Conservation (phyloP, 2,113 vertebrate species). For the Dryoscopus gambensis region DNA sequence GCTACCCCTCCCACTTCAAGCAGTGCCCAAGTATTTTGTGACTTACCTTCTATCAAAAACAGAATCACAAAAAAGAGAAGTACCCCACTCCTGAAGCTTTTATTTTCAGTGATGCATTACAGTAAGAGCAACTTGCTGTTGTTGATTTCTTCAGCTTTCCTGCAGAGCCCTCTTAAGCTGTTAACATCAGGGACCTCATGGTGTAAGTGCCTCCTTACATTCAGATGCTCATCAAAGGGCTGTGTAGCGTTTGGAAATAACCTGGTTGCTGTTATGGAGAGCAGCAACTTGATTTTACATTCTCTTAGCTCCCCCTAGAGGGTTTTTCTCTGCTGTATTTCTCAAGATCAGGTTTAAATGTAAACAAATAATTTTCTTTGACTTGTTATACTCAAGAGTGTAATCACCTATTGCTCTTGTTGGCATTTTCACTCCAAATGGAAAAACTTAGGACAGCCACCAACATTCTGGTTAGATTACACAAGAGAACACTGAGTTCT, state of each 20-base stretch:
- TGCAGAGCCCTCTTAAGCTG: background rate
- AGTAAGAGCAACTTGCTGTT: background rate
- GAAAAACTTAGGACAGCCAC: background rate
- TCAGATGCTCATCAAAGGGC: background rate
- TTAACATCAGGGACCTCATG: background rate
- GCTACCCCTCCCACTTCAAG: background rate
- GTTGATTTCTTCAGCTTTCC: background rate
- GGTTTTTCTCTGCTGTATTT: background rate
- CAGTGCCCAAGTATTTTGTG: background rate
- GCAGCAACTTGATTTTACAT: background rate
- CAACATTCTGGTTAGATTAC: background rate
- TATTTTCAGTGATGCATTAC: background rate
- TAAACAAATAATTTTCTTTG: background rate
- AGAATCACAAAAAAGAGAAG: background rate
- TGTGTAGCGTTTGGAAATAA: background rate
- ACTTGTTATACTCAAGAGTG: background rate
- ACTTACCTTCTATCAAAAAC: background rate
- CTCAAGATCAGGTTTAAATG: background rate
- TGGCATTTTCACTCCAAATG: background rate
- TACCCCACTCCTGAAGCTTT: background rate
- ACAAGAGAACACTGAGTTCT: background rate
- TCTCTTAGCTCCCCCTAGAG: conserved; percentile 68
- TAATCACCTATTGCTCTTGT: background rate
- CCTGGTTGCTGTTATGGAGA: background rate
- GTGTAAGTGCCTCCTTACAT: background rate